Conservation (phyloP, 2,888 invertebrate species). For the Caenorhabditis imperialis region DNA sequence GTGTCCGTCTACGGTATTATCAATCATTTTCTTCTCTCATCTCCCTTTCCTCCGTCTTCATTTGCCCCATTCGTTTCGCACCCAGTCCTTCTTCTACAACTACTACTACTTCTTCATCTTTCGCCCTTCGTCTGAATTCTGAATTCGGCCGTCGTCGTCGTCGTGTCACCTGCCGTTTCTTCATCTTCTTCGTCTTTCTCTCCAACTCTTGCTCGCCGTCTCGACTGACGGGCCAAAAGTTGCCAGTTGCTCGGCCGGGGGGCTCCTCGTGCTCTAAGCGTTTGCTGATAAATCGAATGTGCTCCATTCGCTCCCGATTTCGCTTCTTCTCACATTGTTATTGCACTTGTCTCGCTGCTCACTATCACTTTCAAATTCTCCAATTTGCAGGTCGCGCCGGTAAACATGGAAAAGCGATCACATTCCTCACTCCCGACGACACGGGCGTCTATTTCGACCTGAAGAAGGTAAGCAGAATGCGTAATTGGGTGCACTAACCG, state of each 20-base stretch:
- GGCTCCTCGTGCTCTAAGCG: constrained; percentile 5
- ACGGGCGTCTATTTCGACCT: constrained; percentile 94
- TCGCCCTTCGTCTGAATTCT: constrained; percentile 25
- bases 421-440: constrained; percentile 97
- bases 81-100: constrained; percentile 1
- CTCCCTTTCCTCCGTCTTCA: no score
- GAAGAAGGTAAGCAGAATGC: constrained; percentile 84
- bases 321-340: constrained; percentile 15
- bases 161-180: constrained; percentile 31
- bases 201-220: neutral
- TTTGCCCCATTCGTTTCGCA: neutral
- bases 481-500: constrained; percentile 43
- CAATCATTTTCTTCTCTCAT: constrained; percentile 46
- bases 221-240: constrained; percentile 9
- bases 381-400: constrained; percentile 90
- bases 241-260: constrained; percentile 37
- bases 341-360: constrained; percentile 11
- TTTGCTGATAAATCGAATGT: constrained; percentile 27
- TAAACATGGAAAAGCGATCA: constrained; percentile 94
- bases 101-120: constrained; percentile 5
- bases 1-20: constrained; percentile 51
- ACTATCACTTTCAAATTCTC: neutral
- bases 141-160: neutral
- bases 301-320: constrained; percentile 2
- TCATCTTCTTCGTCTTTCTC: neutral